Evolutionary conservation across 2,888 invertebrate genomes (phyloP), one percentile per base, ranked within the genome.

Genomic region (Plebejus melissa): DNA sequence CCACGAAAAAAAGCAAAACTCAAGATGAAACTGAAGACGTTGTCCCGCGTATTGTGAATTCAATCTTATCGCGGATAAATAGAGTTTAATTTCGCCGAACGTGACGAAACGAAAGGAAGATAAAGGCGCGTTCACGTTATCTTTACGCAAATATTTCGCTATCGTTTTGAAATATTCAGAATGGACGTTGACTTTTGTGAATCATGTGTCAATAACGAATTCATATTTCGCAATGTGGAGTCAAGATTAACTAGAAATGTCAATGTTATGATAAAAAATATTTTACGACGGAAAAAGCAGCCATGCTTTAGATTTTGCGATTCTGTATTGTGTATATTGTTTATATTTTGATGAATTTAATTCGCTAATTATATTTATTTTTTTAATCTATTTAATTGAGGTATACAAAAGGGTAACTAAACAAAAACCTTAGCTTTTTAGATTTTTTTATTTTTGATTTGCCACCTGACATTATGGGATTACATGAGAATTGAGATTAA

Each of bases 11-110:
- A 91, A 88, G 89, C 87, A 88, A 90, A 87, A 88, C 86, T 82
- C 87, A 90, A 92, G 92, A 93, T 92, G 92, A 91, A 90, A 90
- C 88, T 87, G 86, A 92, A 93, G 92, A 92, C 88, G 88, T 82
- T 80, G 80, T 79, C 79, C 78, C 76, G 71, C 75, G 60, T 76
- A 82, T 80, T 79, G 81, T 79, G 87, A 83, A 85, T 81, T 82
- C 79, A 81, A 86, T 89, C 82, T 76, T 90, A 87, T 79, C 46
- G 65, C 16, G 58, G 11, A 36, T 50, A 6, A 3, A 70, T 81
- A 82, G 75, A 78, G 80, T 78, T 80, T 58, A 77, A 74, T 78
- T 79, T 80, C 54, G 76, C n/a, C 9, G 60, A 58, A n/a, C 11
- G 6, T 81, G 83, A 83, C 84, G 84, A 83, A 83, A 82, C 86